Evolutionary conservation across 1,140 invertebrate species (phyloP), one percentile per base, ranked within the genome.

Genomic region (Tetranychus cinnabarinus): DNA sequence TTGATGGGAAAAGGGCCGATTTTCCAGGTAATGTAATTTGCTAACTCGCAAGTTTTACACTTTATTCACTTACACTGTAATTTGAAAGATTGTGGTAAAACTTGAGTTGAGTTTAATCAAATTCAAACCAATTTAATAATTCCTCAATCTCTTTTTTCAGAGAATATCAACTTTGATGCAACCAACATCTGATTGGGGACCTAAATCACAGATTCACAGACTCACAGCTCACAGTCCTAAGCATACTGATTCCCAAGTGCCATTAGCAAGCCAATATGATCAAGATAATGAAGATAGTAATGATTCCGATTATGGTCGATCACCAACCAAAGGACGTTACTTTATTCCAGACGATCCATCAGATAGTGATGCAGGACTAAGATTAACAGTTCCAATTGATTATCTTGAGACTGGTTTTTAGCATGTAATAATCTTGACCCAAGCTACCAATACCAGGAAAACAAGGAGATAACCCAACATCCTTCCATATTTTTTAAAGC

Each of bases 131-230:
- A 59, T 15, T 2, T 47, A 3, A 47, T 8, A 47, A 15, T n/a
- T 47, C 3, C 7, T 12, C 2, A 31, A 48, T 64, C 23, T 59
- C 48, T 48, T 58, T 58, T 61, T 63, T 23, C 68, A 80, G 77
- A 75, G 76, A 67, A 75, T 77, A 10, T 74, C 75, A 23, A 73
- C 75, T 37, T 71, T 82, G 15, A 65, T 79, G 1, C 77, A 80
- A 45, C 81, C 81, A 0, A 81, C 79, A 1, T 72, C 77, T 1
- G 78, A 81, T 54, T 83, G 81, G 81, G 78, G 79, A n/a, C 78
- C 78, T 0, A 74, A 77, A 2, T 60, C 64, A 8, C 63, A 67
- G 57, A 60, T 66, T 60, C 66, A 67, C 33, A 65, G 67, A 33
- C 66, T 68, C 61, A 66, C 67, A 57, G 65, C 67, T 48, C 67